Evolutionary conservation across 2,888 invertebrate genomes (phyloP).

Genomic region (Pyrochroa serraticornis): DNA sequence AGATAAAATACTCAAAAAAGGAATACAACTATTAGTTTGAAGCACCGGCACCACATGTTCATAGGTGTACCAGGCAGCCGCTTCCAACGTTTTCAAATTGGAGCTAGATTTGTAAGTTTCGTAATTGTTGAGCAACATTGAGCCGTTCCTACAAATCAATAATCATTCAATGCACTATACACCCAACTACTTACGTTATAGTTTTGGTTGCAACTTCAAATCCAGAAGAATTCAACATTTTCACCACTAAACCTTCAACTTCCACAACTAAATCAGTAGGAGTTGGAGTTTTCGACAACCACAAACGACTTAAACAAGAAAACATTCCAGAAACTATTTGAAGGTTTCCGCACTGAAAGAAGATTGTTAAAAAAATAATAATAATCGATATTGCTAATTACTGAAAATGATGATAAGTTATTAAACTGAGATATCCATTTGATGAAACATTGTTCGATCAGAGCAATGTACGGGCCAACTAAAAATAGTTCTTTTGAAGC

Average conservation of each 20-base stretch:
- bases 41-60: constrained; percentile 60
- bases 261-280: too few species aligned
- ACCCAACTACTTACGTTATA: constrained; percentile 45
- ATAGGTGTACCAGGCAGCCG: constrained; percentile 56
- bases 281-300: constrained; percentile 9
- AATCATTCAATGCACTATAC: neutral
- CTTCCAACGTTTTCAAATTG: constrained; percentile 58
- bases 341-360: constrained; percentile 54
- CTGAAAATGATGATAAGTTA: constrained; percentile 56
- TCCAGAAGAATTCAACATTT: constrained; percentile 58
- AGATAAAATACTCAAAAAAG: constrained; percentile 56
- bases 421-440: constrained; percentile 62
- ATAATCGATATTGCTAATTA: constrained; percentile 28
- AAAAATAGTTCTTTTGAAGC: constrained; percentile 31
- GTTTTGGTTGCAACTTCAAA: constrained; percentile 59
- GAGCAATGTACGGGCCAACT: constrained; percentile 34
- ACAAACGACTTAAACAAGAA: constrained; percentile 38
- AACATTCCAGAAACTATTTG: constrained; percentile 52
- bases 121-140: constrained; percentile 59
- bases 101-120: constrained; percentile 53
- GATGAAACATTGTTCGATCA: constrained; percentile 53
- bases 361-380: constrained; percentile 1
- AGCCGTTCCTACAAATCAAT: constrained; percentile 53
- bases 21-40: constrained; percentile 57
- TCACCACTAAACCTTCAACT: constrained; percentile 39